Conservation (phyloP, 2,113 vertebrate species). For the Lophura nycthemera region DNA sequence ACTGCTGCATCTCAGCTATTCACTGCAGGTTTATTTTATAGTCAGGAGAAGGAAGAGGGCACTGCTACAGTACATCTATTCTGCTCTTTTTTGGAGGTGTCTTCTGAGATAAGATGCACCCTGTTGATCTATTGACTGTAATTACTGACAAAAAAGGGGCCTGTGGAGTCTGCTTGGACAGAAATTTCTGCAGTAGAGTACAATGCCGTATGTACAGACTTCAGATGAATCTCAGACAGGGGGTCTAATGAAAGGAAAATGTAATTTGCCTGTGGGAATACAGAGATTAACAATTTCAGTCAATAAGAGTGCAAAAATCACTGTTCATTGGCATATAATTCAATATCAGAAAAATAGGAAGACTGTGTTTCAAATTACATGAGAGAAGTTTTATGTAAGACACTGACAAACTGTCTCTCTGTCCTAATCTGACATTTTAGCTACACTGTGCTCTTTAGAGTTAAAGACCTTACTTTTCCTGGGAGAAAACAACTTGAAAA, state of each 20-base stretch:
- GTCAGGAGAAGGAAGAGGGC: background rate
- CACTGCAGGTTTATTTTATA: background rate
- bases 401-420: background rate
- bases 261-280: background rate
- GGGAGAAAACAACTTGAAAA: slow-evolving; percentile 27
- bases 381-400: background rate
- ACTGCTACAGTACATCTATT: background rate
- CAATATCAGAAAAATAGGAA: background rate
- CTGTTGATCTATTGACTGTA: background rate
- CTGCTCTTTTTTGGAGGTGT: background rate
- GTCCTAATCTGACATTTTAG: background rate
- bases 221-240: background rate
- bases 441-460: slow-evolving; percentile 8
- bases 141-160: background rate
- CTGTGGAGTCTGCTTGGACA: background rate
- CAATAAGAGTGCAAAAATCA: background rate
- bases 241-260: background rate
- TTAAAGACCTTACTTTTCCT: slow-evolving; percentile 30
- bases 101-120: background rate
- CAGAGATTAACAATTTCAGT: background rate
- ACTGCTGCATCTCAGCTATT: background rate
- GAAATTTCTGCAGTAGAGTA: background rate
- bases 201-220: background rate
- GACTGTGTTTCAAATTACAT: background rate
- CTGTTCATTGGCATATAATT: background rate